Base-by-base conservation (phyloP, 2,113 vertebrate species). In the Chaenogobius annularis region DNA sequence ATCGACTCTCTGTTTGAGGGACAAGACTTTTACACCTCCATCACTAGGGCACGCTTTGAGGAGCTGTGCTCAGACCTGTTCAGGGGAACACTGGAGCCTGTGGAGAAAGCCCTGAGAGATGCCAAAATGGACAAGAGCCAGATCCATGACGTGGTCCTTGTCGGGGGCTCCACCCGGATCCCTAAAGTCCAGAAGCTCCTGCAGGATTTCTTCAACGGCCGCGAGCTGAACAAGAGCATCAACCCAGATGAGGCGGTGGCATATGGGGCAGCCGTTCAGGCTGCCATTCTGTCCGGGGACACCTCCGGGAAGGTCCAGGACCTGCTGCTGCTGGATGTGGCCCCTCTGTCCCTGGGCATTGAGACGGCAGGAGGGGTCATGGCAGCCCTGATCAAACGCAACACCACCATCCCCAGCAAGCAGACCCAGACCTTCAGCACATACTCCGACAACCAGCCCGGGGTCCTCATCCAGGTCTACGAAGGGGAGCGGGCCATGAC, bases 1-100 rank as follows among this genome's bases (percentile, higher is more conserved):
- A 59, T 59, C 6, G 56, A 59, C 56, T 59, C 56, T 31, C 56
- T 59, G 54, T n/a, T 58, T 58, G 55, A 26, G 55, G 52, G 55
- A 58, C 55, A 58, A 23, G 55, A 58, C 55, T 58, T 58, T 22
- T 58, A 58, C 55, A 58, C 55, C 52, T 58, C 55, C 22, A 58
- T 58, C 55, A 26, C 55, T 3, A 58, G 55, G 12, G 55, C 55
- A 22, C 20, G 54, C 20, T 55, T 55, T 55, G 54, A 55, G 54
- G 54, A 55, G 54, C 54, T 55, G 54, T 59, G 56, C 56, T 15
- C 56, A 7, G 56, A 59, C 23, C 56, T 59, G 22, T 59, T 59
- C 56, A 26, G 56, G 13, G 56, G 56, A 59, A 31, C 56, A 22
- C 56, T 59, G 56, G 56, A 59, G 23, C 56, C 23, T 7, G 56